These are phyloP conservation scores for Dorcus parallelipipedus DNA, from an alignment of 2,888 invertebrate genomes.

Conservation along the genomic window DNA sequence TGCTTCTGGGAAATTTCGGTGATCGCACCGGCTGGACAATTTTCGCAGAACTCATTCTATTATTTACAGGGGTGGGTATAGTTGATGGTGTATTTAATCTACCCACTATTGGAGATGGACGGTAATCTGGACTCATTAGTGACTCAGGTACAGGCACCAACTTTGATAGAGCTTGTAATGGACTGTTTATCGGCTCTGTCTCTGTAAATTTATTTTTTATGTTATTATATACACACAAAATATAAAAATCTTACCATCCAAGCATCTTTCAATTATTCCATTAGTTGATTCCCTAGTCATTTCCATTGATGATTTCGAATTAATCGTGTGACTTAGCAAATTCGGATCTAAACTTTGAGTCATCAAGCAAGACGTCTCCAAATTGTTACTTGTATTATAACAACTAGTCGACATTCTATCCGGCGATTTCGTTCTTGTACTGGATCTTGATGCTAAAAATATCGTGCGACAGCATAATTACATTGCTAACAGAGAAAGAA, in stretches of 20 bases:
- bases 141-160: slow-evolving; percentile 87
- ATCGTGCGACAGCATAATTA: neutral
- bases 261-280: slow-evolving; percentile 34
- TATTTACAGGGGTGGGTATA: slow-evolving; percentile 22
- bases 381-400: slow-evolving; percentile 49
- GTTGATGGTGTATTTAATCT: slow-evolving; percentile 25
- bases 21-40: slow-evolving; percentile 25
- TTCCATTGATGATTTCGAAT: slow-evolving; percentile 32
- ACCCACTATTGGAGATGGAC: slow-evolving; percentile 39
- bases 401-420: slow-evolving; percentile 73
- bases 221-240: neutral
- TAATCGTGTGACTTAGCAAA: slow-evolving; percentile 49
- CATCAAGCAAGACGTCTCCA: slow-evolving; percentile 50
- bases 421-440: slow-evolving; percentile 58
- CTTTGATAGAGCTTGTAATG: slow-evolving; percentile 78
- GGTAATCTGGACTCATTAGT: slow-evolving; percentile 80
- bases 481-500: neutral
- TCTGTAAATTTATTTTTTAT: slow-evolving; percentile 26
- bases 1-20: slow-evolving; percentile 30
- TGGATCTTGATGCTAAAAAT: slow-evolving; percentile 46
- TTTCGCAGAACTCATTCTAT: slow-evolving; percentile 17
- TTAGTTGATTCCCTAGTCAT: slow-evolving; percentile 15
- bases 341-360: slow-evolving; percentile 63
- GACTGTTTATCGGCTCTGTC: slow-evolving; percentile 50
- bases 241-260: slow-evolving; percentile 33